Evolutionary conservation across 30 jellyfish, hydroid and myxozoan species (phyloP), one percentile per base, ranked within the genome.

Genomic region (Aurelia aurita complex sp. Pacific): DNA sequence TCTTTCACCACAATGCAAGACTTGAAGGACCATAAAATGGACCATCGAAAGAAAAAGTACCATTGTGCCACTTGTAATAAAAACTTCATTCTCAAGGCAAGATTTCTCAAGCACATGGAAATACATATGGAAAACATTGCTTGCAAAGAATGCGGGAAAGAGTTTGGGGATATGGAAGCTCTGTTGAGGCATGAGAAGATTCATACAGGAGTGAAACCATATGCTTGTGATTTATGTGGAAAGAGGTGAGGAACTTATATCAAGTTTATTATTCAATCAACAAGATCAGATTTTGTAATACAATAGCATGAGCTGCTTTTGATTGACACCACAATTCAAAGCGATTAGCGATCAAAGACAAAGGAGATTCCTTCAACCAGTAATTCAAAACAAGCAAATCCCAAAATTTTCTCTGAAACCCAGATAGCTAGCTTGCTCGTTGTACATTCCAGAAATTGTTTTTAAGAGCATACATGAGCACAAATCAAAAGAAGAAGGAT

Each of bases 191-290:
- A 66, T 23, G 76, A 13, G 18, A 66, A 23, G 43, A 46, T 66
- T 4, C 76, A 66, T 14, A 15, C 76, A 23, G 76, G 76, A 4
- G 76, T 23, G 43, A 66, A 66, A 10, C 76, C 76, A 13, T 66
- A 66, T 66, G 76, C 38, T 11, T 66, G 76, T 7, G 18, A 66
- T 3, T 23, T 23, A 23, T 66, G 76, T 7, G 43, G 43, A 11
- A 66, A 66, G 19, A 66, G 76, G 76, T 66, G 43, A 66, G 76
- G 13, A 66, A 23, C 19, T 40, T 23, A 23, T 10, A 7, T 63
- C 29, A 10, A 1, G 38, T 5, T 63, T 63, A 23, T 23, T 23
- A 23, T 23, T 23, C 29, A 23, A 23, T 23, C 29, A 23, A 23
- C 29, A 23, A 23, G 29, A 23, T 23, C 29, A 23, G 29, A 23